Percentiles rank a stretch among this genome's conserved stretches.
phyloP scores from a whole-genome alignment of 2,113 vertebrate genomes.

The Pycnonotus jocosus region DNA sequence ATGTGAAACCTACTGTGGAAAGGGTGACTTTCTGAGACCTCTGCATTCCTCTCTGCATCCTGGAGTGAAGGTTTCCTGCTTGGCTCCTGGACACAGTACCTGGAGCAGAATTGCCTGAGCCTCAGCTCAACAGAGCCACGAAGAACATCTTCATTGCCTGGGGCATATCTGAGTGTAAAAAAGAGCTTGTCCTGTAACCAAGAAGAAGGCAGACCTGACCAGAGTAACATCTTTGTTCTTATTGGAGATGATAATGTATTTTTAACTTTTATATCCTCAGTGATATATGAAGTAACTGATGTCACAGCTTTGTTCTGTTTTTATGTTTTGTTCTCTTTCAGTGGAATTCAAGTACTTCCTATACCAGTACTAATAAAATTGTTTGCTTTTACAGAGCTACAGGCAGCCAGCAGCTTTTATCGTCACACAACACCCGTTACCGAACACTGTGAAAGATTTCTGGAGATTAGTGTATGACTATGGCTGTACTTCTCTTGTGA shows the following conservation, averaged over 20 bases:
- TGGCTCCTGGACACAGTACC: neutral
- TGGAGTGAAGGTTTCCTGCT: neutral
- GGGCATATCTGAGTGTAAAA: neutral
- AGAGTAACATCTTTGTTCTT: neutral
- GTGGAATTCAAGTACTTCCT: neutral
- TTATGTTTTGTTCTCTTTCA: neutral
- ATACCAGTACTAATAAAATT: neutral
- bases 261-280: neutral
- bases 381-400: slow-evolving; percentile 84
- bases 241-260: neutral
- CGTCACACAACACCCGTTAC: slow-evolving; percentile 95
- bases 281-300: neutral
- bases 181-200: neutral
- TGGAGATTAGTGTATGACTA: slow-evolving; percentile 99
- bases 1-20: neutral
- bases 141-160: neutral
- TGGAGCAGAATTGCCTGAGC: neutral
- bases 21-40: neutral
- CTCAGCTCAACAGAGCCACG: neutral
- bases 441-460: slow-evolving; percentile 98
- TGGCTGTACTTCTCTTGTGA: slow-evolving; percentile 95
- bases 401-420: slow-evolving; percentile 97
- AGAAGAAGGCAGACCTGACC: neutral
- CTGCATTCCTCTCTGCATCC: neutral
- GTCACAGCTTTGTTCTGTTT: neutral